These are phyloP conservation scores for Oxygymnocypris stewartii DNA, from an alignment of 2,113 vertebrate species.

Conservation along the genomic window DNA sequence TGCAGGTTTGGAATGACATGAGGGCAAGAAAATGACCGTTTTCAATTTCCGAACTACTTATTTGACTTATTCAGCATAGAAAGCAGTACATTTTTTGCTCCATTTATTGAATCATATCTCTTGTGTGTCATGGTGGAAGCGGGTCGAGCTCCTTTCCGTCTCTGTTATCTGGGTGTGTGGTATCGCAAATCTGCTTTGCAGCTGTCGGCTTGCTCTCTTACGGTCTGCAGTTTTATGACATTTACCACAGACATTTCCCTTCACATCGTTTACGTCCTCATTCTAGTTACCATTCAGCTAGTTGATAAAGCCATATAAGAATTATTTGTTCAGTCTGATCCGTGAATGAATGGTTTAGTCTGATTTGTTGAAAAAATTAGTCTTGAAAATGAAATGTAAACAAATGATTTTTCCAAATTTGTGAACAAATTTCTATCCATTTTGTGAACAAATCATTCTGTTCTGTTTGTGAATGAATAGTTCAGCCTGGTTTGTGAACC, in stretches of 20 bases:
- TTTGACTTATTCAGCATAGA: not conserved
- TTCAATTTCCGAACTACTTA: not conserved
- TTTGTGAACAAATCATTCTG: not conserved
- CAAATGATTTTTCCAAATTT: not conserved
- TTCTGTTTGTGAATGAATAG: not conserved
- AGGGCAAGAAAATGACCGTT: not conserved
- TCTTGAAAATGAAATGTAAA: not conserved
- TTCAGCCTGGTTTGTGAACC: no score
- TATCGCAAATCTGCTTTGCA: slow-evolving; percentile 19
- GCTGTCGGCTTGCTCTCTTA: slow-evolving; percentile 1
- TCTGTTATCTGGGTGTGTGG: slow-evolving; percentile 50
- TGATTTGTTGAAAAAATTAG: no score
- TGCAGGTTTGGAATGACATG: not conserved
- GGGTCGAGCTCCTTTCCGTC: not conserved
- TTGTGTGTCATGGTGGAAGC: not conserved
- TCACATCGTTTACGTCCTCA: not conserved
- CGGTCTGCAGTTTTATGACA: not conserved
- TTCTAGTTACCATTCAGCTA: not conserved
- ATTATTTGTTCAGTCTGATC: no score
- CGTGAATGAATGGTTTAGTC: no score
- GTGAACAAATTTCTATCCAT: not conserved
- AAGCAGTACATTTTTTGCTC: not conserved
- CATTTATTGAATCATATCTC: not conserved
- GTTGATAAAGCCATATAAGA: no score
- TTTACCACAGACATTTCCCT: slow-evolving; percentile 24